Base-by-base conservation (phyloP, 2,888 invertebrate genomes). In the Cephus sareptanus region DNA sequence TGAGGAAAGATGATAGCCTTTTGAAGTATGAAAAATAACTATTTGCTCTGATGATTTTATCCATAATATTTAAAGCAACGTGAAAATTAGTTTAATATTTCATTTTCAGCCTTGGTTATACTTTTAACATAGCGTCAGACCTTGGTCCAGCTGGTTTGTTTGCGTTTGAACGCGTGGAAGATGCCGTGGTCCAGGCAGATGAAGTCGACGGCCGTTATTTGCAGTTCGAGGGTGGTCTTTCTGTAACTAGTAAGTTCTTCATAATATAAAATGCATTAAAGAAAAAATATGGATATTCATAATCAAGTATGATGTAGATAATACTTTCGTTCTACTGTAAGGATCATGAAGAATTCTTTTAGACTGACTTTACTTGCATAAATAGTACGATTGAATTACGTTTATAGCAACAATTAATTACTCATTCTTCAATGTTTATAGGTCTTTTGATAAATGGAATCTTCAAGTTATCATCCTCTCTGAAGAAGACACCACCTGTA, bases 171-270 rank as follows among this genome's bases (percentile, higher is more conserved):
- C 95, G 97, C 77, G 95, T 98, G 34, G 98, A 98, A 92, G 98
- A 98, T 90, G 96, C 97, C n/a, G 93, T 99, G 80, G 95, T 97
- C 4, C 98, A 98, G 88, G 98, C 98, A 2, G 99, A 99, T 92
- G 98, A 99, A 93, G 96, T 97, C 6, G 97, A 98, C 92, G 96
- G 96, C 15, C 95, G 95, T 87, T 95, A 96, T 86, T 92, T 98
- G 81, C 97, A 98, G 92, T 99, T 98, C 92, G 99, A 99, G 91
- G 97, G 97, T 40, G 97, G 97, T 12, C 93, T 98, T 76, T 96
- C 96, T 3, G 95, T 96, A 74, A 97, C 97, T 23, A 89, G 91
- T 92, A 84, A 81, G 89, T 85, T 34, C 34, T 13, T 40, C 34
- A 69, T 11, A 76, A 37, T 69, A 56, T 69, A 69, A 35, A 37